Percentiles rank a stretch among this genome's conserved stretches.
Evolutionary conservation across 2,113 vertebrate species (phyloP).

Genomic region (Sialia sialis): DNA sequence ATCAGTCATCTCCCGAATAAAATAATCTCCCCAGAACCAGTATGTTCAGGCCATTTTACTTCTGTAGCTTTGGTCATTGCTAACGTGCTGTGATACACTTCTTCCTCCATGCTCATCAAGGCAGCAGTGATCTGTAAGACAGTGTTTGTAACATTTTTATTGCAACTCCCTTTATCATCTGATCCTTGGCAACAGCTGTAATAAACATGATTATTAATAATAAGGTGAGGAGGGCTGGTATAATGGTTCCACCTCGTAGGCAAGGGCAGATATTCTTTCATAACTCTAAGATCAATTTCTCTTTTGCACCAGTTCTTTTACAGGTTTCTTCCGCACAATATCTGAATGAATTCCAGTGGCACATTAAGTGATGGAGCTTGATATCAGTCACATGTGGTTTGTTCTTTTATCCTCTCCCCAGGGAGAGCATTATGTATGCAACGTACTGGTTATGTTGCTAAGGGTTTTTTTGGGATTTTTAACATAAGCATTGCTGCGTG

Average conservation of each 20-base stretch:
- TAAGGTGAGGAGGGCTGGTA: neutral
- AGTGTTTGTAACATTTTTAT: neutral
- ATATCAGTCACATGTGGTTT: slow-evolving; percentile 41
- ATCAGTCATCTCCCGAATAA: neutral
- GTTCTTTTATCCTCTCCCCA: slow-evolving; percentile 53
- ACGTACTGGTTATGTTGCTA: neutral
- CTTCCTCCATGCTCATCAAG: neutral
- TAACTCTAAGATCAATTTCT: slow-evolving; percentile 20
- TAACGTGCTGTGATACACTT: neutral
- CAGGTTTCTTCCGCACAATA: neutral
- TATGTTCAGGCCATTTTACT: neutral
- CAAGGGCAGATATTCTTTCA: neutral
- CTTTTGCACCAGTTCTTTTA: slow-evolving; percentile 14
- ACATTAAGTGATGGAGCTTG: slow-evolving; percentile 41
- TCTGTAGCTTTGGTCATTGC: neutral
- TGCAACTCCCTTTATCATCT: neutral
- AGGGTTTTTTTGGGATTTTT: neutral
- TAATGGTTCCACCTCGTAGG: neutral
- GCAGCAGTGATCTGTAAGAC: neutral
- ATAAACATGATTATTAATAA: slow-evolving; percentile 30
- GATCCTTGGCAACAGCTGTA: neutral
- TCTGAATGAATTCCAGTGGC: slow-evolving; percentile 38
- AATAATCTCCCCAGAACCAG: neutral
- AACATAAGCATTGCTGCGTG: neutral
- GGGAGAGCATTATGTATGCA: slow-evolving; percentile 42